Conservation (phyloP, 2,113 vertebrate genomes). For the Anguilla rostrata region DNA sequence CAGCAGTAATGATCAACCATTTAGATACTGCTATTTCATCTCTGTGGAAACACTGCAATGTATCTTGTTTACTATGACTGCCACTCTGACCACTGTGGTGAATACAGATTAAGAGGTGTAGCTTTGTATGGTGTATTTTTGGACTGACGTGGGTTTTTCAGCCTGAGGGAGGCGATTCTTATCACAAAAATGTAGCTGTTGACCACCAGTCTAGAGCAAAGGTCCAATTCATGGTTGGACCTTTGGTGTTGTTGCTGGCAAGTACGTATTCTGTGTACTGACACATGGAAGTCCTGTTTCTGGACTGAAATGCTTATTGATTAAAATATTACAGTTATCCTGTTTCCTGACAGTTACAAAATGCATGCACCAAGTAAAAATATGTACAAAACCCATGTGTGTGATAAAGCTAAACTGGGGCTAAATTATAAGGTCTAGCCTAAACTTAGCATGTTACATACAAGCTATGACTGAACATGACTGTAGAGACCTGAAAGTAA, state of each 20-base stretch:
- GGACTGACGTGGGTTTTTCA: constrained; percentile 19
- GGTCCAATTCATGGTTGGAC: background rate
- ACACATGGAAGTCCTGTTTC: constrained; percentile 23
- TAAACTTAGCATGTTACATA: background rate
- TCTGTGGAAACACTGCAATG: background rate
- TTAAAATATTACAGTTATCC: constrained; percentile 10
- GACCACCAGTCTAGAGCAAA: constrained; percentile 7
- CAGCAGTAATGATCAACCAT: background rate
- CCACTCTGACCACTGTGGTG: background rate
- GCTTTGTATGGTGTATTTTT: constrained; percentile 33
- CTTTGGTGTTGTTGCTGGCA: constrained; percentile 37
- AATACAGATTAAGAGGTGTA: background rate
- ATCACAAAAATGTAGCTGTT: constrained; percentile 25
- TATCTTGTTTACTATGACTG: background rate
- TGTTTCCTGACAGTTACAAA: background rate
- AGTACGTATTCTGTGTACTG: constrained; percentile 8
- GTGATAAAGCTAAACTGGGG: background rate
- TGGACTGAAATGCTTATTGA: constrained; percentile 45
- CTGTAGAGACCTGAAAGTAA: background rate
- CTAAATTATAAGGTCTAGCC: background rate
- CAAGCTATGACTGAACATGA: background rate
- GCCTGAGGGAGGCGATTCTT: constrained; percentile 47
- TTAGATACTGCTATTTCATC: background rate
- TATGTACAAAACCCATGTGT: background rate
- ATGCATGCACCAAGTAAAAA: background rate